Conservation (phyloP, 2,113 vertebrate genomes). For the Pantherophis guttatus region DNA sequence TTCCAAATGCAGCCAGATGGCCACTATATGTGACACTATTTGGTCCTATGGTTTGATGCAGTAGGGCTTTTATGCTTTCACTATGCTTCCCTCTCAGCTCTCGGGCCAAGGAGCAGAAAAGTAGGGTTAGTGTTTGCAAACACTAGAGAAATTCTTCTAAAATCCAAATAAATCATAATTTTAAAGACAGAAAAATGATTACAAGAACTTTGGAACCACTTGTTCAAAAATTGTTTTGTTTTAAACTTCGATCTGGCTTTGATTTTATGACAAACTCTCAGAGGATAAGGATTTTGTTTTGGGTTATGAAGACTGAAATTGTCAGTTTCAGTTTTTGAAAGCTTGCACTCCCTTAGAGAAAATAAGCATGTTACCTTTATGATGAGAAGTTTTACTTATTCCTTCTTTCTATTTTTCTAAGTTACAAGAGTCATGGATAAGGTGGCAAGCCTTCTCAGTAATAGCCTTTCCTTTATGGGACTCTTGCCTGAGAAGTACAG, state of each 20-base stretch:
- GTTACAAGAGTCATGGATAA: not conserved
- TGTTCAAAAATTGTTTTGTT: not conserved
- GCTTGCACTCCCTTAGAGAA: not conserved
- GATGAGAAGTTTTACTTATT: not conserved
- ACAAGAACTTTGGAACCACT: not conserved
- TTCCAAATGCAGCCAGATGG: not conserved
- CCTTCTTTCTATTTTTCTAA: not conserved
- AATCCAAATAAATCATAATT: not conserved
- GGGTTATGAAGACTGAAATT: not conserved
- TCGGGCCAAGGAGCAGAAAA: not conserved
- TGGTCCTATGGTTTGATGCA: not conserved
- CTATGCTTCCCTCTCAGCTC: not conserved
- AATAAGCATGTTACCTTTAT: not conserved
- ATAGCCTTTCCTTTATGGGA: not conserved
- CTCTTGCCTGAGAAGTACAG: not conserved
- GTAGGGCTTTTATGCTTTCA: not conserved
- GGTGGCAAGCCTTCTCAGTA: not conserved
- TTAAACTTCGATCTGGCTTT: not conserved
- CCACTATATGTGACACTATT: not conserved
- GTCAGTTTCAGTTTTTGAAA: not conserved
- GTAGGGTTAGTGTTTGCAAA: not conserved
- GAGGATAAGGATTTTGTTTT: not conserved
- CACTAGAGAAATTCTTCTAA: not conserved
- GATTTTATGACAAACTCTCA: not conserved
- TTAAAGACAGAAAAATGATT: not conserved